These are phyloP conservation scores for Hirtodrosophila cameraria DNA, from an alignment of 2,888 invertebrate genomes.

Conservation along the genomic window DNA sequence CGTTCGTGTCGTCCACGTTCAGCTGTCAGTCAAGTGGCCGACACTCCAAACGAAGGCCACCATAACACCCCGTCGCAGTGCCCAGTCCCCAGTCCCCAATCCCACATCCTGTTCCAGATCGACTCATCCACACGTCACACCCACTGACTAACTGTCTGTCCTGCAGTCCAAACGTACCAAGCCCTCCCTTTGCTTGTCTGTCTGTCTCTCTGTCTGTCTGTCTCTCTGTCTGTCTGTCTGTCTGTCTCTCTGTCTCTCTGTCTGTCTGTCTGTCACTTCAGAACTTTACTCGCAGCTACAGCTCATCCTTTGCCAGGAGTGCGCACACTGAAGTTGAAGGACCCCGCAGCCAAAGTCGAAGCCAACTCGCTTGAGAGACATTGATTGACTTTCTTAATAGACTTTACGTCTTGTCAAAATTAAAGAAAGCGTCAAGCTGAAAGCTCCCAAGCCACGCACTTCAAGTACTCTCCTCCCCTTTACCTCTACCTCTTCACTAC, in stretches of 20 bases:
- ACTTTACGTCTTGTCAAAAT: conserved; percentile 82
- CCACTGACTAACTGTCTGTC: conserved; percentile 57
- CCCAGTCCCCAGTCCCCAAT: conserved; percentile 16
- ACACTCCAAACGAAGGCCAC: conserved; percentile 53
- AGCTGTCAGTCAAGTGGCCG: conserved; percentile 74
- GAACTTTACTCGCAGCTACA: conserved; percentile 64
- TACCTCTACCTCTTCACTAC: no score
- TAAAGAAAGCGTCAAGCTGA: conserved; percentile 69
- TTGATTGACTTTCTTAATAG: conserved; percentile 84
- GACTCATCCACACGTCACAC: conserved; percentile 57
- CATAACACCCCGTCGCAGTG: no score
- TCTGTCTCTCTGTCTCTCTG: conserved; percentile 9
- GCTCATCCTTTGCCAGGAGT: conserved; percentile 40
- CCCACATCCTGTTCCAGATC: neutral
- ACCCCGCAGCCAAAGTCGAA: conserved; percentile 62
- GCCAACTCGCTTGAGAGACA: conserved; percentile 82
- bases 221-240: conserved; percentile 56
- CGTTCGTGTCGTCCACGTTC: conserved; percentile 28
- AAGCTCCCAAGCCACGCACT: conserved; percentile 29
- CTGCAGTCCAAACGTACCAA: neutral
- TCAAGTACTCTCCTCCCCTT: neutral
- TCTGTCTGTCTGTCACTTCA: conserved; percentile 59
- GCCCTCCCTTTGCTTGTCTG: conserved; percentile 7
- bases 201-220: conserved; percentile 18
- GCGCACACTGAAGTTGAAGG: conserved; percentile 41